A percentile compares a stretch with the other conserved stretches of the same genome.
Conservation (phyloP, 2,113 vertebrate species). For the Hippotragus niger region DNA sequence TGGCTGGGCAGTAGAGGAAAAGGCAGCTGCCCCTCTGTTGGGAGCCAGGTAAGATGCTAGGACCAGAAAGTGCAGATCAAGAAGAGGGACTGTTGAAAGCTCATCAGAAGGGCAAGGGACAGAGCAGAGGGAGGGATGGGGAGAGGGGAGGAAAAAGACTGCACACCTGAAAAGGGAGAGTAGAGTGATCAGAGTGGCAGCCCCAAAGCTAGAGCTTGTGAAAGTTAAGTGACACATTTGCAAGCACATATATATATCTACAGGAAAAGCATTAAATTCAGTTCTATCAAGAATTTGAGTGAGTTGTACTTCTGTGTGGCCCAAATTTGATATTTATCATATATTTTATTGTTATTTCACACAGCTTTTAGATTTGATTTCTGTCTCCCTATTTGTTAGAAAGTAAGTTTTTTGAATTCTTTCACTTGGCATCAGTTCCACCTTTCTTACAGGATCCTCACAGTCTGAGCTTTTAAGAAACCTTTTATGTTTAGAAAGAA, state of each 20-base stretch:
- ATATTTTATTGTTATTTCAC: neutral
- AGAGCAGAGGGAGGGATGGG: neutral
- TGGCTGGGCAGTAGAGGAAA: neutral
- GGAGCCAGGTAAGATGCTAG: slow-evolving; percentile 24
- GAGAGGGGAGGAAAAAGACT: neutral
- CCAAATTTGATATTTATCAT: neutral
- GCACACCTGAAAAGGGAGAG: neutral
- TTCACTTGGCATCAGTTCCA: neutral
- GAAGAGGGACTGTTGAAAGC: neutral
- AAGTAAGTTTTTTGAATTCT: neutral
- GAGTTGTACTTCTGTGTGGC: neutral
- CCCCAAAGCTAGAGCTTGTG: neutral
- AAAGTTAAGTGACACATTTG: neutral
- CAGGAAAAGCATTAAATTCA: neutral
- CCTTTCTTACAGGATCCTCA: neutral
- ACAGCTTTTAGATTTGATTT: neutral
- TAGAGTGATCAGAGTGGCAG: neutral
- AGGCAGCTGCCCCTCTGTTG: neutral
- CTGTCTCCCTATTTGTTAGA: neutral
- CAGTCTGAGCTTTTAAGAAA: neutral
- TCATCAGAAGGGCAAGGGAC: neutral
- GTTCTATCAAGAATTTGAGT: neutral
- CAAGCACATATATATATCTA: neutral
- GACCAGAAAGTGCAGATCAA: neutral
- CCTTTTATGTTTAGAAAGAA: neutral